These are phyloP conservation scores for Stramonita haemastoma DNA, from an alignment of 2,888 invertebrate species.

Conservation along the genomic window DNA sequence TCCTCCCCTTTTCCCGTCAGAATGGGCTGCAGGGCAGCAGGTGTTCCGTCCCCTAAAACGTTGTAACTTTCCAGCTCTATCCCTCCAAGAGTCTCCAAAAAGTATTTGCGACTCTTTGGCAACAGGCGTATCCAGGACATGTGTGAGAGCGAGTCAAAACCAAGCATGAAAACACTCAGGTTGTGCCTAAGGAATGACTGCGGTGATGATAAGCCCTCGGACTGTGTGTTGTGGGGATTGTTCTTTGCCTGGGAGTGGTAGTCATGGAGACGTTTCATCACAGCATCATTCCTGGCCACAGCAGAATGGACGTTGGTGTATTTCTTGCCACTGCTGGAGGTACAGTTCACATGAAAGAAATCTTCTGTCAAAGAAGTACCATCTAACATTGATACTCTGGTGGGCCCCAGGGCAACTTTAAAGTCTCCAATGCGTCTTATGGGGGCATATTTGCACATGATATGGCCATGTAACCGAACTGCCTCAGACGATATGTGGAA, in stretches of 20 bases:
- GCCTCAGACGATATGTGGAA: constrained; percentile 80
- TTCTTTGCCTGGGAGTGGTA: neutral
- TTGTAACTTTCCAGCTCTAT: constrained; percentile 83
- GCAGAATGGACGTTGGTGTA: constrained; percentile 11
- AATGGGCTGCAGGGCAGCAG: constrained; percentile 87
- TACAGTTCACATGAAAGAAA: constrained; percentile 71
- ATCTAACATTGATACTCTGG: constrained; percentile 58
- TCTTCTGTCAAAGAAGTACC: constrained; percentile 63
- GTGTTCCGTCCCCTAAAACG: constrained; percentile 78
- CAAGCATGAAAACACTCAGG: constrained; percentile 38
- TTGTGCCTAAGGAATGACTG: neutral
- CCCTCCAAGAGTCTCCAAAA: constrained; percentile 66
- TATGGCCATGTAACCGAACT: constrained; percentile 76
- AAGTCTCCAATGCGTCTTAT: constrained; percentile 71
- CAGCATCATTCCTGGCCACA: neutral
- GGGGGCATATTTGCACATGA: constrained; percentile 81
- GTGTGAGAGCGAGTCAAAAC: constrained; percentile 90
- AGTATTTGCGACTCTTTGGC: constrained; percentile 70
- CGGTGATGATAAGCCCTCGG: neutral
- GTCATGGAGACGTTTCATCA: neutral
- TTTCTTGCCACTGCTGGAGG: constrained; percentile 64
- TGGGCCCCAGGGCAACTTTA: constrained; percentile 54
- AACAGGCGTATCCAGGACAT: constrained; percentile 81
- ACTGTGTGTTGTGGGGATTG: neutral
- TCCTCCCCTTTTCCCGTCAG: constrained; percentile 88